Base-by-base conservation (phyloP, 2,797 vertebrate species). In the Falco concolor region DNA sequence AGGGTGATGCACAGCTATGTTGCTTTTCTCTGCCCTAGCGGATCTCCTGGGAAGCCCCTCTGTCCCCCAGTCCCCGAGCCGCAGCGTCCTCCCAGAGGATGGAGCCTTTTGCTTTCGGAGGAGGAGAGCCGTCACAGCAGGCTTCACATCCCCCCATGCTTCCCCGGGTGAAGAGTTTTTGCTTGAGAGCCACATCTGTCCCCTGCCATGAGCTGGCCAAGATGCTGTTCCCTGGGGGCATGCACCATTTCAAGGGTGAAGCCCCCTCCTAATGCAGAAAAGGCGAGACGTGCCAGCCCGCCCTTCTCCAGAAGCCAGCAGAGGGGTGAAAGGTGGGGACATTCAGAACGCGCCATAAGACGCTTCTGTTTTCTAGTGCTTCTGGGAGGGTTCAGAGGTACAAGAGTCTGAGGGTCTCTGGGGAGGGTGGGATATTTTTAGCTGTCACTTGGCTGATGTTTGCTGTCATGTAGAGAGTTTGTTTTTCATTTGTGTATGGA, bases 401-500 rank as follows among this genome's bases (percentile, higher is more conserved):
- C 88, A 87, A 82, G 59, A 86, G 20, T 4, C 87, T 92, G 79
- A 91, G 61, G 89, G 73, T 95, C 96, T 84, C 96, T 78, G 50
- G 94, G 69, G 96, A 96, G 9, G 21, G 23, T 27, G 44, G 34
- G 79, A 63, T 97, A 97, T 96, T 96, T 97, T 96, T 97, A 87
- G 82, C 91, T 91, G 79, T 95, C 89, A 89, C 73, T 96, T 94
- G 95, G 79, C 96, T 81, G 89, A 86, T 91, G 82, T 93, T 94
- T 75, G 91, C 91, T 95, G 79, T 96, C 95, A 69, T 96, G 95
- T 83, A 78, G 94, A 61, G 44, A 95, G 95, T 96, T 97, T 97
- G 96, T 97, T 97, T 86, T 97, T 97, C 89, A 96, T 97, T 96
- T 83, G 82, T 28, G 28, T 93, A 78, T 84, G 76, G 95, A 86